Conservation (phyloP, 2,888 invertebrate genomes). For the Elgonia sp. region DNA sequence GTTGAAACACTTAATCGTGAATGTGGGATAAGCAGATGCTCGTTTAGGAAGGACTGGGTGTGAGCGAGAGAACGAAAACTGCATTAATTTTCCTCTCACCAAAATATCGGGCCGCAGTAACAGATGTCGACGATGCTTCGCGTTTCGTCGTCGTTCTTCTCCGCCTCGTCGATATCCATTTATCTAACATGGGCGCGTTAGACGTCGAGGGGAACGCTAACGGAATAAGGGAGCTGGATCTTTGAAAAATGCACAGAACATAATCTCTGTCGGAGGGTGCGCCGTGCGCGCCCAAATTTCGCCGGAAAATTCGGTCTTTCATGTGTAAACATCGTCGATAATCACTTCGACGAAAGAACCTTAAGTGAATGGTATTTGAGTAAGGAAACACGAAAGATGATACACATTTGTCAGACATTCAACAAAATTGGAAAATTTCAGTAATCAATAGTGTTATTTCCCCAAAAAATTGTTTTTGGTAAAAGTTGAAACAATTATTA, state of each 20-base stretch:
- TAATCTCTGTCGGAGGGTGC: conserved; percentile 61
- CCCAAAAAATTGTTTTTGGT: neutral
- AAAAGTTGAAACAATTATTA: too few relatives aligned
- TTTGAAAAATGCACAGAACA: conserved; percentile 64
- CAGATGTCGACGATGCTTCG: conserved; percentile 71
- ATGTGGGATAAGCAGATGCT: conserved; percentile 70
- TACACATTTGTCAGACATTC: conserved; percentile 29
- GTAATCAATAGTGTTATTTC: neutral
- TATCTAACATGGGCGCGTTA: conserved; percentile 70
- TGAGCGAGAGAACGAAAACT: conserved; percentile 55
- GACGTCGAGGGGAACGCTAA: conserved; percentile 40
- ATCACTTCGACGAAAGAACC: conserved; percentile 27
- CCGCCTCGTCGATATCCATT: conserved; percentile 69
- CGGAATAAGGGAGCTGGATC: conserved; percentile 54
- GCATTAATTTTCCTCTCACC: conserved; percentile 73
- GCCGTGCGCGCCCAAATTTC: conserved; percentile 31
- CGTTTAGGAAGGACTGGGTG: conserved; percentile 43
- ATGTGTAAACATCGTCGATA: conserved; percentile 52
- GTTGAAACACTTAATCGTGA: conserved; percentile 47
- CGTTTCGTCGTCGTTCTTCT: conserved; percentile 63
- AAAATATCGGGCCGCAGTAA: conserved; percentile 62
- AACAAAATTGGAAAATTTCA: neutral
- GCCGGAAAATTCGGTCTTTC: conserved; percentile 38
- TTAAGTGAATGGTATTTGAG: conserved; percentile 23
- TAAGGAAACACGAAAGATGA: conserved; percentile 27